A percentile compares a stretch with the other conserved stretches of the same genome.
Conservation (phyloP, 2,797 vertebrate genomes). For the Choloepus didactylus region DNA sequence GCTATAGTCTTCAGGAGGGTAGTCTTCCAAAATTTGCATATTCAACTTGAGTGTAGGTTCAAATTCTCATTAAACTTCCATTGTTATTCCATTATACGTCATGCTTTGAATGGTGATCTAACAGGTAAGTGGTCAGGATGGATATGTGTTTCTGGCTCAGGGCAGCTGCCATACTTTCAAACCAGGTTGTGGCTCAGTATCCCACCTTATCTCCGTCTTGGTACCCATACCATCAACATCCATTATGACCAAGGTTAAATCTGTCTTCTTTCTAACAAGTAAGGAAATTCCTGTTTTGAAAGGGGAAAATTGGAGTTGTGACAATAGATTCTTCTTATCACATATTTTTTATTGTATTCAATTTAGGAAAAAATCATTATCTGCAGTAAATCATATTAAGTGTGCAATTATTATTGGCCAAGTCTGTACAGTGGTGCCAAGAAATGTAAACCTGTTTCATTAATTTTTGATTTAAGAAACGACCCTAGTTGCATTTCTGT, state of each 20-base stretch:
- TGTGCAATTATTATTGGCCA: not conserved
- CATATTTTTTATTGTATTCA: constrained; percentile 8
- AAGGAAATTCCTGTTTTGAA: constrained; percentile 34
- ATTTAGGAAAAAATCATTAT: constrained; percentile 47
- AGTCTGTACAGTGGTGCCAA: constrained; percentile 4
- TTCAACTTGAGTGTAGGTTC: not conserved
- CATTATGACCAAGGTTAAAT: not conserved
- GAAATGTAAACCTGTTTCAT: constrained; percentile 33
- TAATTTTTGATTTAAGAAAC: constrained; percentile 52
- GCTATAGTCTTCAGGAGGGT: not conserved
- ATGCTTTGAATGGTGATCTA: not conserved
- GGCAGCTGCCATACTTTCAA: constrained; percentile 25
- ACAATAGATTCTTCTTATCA: not conserved
- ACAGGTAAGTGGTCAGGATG: not conserved
- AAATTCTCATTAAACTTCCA: no score
- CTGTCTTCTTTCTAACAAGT: constrained; percentile 10
- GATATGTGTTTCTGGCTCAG: not conserved
- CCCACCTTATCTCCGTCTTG: not conserved
- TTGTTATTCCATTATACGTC: no score
- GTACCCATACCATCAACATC: not conserved
- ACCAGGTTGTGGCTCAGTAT: not conserved
- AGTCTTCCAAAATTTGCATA: not conserved
- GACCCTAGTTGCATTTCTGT: not conserved
- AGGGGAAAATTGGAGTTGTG: not conserved
- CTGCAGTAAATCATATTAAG: not conserved